Evolutionary conservation across 2,888 invertebrate genomes (phyloP), one percentile per base, ranked within the genome.

Genomic region (Harpagoxenus sublaevis): DNA sequence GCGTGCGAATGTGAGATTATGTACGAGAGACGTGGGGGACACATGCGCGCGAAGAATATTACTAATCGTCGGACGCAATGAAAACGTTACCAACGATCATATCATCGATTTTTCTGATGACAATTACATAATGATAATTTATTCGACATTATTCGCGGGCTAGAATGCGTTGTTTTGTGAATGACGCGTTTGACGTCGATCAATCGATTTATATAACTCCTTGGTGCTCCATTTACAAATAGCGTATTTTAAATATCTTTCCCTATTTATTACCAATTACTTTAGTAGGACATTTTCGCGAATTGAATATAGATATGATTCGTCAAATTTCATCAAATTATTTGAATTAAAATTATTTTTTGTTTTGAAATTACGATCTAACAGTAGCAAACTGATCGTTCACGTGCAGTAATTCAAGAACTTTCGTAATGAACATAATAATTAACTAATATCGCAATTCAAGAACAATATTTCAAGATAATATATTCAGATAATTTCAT

Each of bases 41-140:
- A 57, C 10, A 42, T 42, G 35, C 15, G 48, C 42, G 45, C 10
- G 39, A 62, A 55, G 45, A 68, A 15, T 71, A 79, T 71, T 31
- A 23, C 28, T 62, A 74, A 68, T 88, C 45, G 42, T 63, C 63
- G 71, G 74, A 23, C 28, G 79, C 57, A 66, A 79, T 77, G 84
- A 53, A 75, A 87, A 89, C 79, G 89, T 89, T 89, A 89, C 88
- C 88, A 89, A 83, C 79, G 62, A 66, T 53, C 53, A 23, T 75
- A 57, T 85, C 79, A 45, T 83, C 65, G 53, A 84, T 82, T 84
- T 68, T 66, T 71, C 15, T 71, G 71, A 78, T 78, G 39, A 81
- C 57, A 57, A 31, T 75, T 53, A 73, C 35, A 35, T 60, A 60
- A 81, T 18, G 31, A 68, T 81, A 79, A 81, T 81, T 81, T 81